These are phyloP conservation scores for Thymallus thymallus DNA, from an alignment of 2,113 vertebrate genomes.

Conservation along the genomic window DNA sequence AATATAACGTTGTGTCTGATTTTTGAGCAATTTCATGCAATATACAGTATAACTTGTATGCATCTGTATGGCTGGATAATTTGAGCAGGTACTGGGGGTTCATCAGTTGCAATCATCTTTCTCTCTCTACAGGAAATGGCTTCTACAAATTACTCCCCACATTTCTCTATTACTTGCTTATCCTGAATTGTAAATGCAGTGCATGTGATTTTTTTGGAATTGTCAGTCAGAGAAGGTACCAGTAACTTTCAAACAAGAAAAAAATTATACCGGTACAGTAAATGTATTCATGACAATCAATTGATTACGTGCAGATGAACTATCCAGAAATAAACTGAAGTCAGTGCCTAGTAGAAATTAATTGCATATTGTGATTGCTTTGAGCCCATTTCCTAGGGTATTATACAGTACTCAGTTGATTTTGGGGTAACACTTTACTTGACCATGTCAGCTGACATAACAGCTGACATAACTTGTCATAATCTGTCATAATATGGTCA, in stretches of 20 bases:
- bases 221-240: conserved; percentile 23
- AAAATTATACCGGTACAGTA: too few species aligned
- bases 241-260: neutral
- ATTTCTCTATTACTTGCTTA: conserved; percentile 25
- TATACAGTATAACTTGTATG: conserved; percentile 47
- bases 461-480: too few species aligned
- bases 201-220: conserved; percentile 45
- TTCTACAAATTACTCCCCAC: conserved; percentile 26
- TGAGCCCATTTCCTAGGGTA: neutral
- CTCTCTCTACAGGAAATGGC: conserved; percentile 44
- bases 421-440: neutral
- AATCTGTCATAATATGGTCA: too few species aligned
- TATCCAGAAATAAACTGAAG: too few species aligned
- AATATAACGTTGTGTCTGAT: conserved; percentile 59
- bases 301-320: too few species aligned
- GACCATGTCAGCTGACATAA: too few species aligned
- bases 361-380: too few species aligned
- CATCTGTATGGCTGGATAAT: conserved; percentile 50
- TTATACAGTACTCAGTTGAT: neutral
- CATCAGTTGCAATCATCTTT: conserved; percentile 39
- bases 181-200: conserved; percentile 46
- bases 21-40: conserved; percentile 52
- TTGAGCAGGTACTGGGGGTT: conserved; percentile 41
- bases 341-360: too few species aligned
- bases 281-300: too few species aligned